A percentile compares a stretch with the other conserved stretches of the same genome.
These are phyloP conservation scores for Argyresthia albistria DNA, from an alignment of 2,888 invertebrate genomes.

Conservation along the genomic window DNA sequence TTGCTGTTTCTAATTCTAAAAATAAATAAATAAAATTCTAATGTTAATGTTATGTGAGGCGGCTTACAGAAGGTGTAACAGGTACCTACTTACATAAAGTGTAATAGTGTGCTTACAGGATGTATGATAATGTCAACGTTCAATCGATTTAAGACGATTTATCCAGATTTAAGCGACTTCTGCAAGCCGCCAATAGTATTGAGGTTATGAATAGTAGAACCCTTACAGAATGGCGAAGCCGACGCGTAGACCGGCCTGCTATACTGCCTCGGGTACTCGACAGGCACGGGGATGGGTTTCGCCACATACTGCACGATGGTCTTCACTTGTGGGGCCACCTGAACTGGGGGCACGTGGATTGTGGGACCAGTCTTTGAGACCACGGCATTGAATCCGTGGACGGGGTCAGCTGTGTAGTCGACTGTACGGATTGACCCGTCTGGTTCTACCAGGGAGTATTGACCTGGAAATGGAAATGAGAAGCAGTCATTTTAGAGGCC, in stretches of 20 bases:
- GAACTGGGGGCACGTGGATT: constrained; percentile 34
- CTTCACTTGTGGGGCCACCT: constrained; percentile 20
- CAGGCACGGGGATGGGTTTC: constrained; percentile 48
- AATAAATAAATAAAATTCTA: no score
- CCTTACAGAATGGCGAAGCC: constrained; percentile 27
- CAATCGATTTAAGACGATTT: no score
- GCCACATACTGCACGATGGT: constrained; percentile 29
- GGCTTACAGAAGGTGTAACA: no score
- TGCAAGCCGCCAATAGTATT: no score
- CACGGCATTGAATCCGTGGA: constrained; percentile 72
- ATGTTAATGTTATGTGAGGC: no score
- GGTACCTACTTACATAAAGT: no score
- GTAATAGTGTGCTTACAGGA: no score
- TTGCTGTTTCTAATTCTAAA: no score
- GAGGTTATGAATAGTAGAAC: no score
- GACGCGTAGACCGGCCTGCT: constrained; percentile 7
- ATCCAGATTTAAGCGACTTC: no score
- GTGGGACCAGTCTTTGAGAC: constrained; percentile 67
- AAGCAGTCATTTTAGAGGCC: not conserved
- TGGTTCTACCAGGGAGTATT: constrained; percentile 66
- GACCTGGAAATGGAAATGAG: constrained; percentile 37
- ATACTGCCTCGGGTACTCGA: constrained; percentile 33
- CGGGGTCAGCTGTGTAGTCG: constrained; percentile 72
- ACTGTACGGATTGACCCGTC: constrained; percentile 67
- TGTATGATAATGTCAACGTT: no score